Evolutionary conservation across 2,113 vertebrate genomes (phyloP), one percentile per base, ranked within the genome.

Genomic region (Oxygymnocypris stewartii): DNA sequence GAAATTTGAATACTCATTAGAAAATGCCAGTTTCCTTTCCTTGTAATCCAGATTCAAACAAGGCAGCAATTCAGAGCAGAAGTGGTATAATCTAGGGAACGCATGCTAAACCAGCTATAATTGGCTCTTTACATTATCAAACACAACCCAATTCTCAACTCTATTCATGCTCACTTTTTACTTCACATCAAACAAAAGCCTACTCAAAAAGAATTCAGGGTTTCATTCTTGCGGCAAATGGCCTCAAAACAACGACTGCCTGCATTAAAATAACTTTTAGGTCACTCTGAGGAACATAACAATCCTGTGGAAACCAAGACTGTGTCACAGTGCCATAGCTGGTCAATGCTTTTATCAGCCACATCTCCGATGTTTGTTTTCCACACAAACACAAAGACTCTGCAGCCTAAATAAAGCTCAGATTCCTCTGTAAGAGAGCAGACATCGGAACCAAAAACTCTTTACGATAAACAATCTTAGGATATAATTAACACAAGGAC

Each of bases 1-100:
- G 93, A 94, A 94, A 95, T 94, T 94, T 90, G 91, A 93, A 94
- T 93, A 90, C 92, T 94, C 91, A 92, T 94, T 94, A 94, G 92
- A 94, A 93, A 95, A 93, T 94, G 92, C 92, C 79, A 92, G 90
- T 93, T 94, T 93, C 92, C 91, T 76, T 90, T 90, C 90, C 90
- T 91, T 91, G 92, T 95, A 95, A 94, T 94, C 91, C 86, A 90
- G 90, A 88, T 89, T 90, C 87, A 92, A 94, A 95, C 95, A 95
- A 94, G 93, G 94, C 91, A 44, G 82, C 92, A 92, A 94, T 95
- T 95, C 92, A 95, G 90, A 88, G 88, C 85, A 91, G 84, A 93
- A 91, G 87, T 91, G 90, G 91, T 93, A 91, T 95, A 95, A 95
- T 94, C 93, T 93, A 91, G 91, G 88, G 90, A 89, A 90, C 88